Conservation (phyloP, 2,888 invertebrate genomes). For the Andrena camellia region DNA sequence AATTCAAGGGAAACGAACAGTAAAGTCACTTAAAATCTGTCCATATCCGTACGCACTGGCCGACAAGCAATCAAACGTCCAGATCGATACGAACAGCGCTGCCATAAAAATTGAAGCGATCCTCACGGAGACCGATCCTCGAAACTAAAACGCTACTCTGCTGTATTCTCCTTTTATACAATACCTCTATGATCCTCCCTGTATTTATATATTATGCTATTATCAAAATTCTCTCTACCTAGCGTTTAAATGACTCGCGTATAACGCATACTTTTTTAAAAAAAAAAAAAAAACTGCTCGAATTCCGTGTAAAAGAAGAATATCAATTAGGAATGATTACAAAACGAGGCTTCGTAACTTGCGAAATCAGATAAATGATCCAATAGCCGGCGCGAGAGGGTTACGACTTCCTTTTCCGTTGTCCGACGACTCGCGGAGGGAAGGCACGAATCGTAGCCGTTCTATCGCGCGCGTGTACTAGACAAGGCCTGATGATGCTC, state of each 20-base stretch:
- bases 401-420: constrained; percentile 27
- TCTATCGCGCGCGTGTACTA: constrained; percentile 62
- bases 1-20: constrained; percentile 41
- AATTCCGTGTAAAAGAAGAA: constrained; percentile 68
- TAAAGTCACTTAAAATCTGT: constrained; percentile 38
- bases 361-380: constrained; percentile 54
- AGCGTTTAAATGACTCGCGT: constrained; percentile 37
- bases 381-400: constrained; percentile 8
- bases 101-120: constrained; percentile 28
- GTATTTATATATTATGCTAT: constrained; percentile 55
- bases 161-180: background rate
- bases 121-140: background rate
- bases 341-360: constrained; percentile 60
- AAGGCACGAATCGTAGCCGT: constrained; percentile 71
- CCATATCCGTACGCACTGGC: constrained; percentile 23
- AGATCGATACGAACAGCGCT: constrained; percentile 17
- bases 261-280: constrained; percentile 24
- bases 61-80: constrained; percentile 30
- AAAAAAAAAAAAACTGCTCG: constrained; percentile 18
- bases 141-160: constrained; percentile 27
- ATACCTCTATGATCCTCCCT: constrained; percentile 35
- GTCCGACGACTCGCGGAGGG: constrained; percentile 45
- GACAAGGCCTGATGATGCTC: constrained; percentile 53
- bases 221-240: constrained; percentile 73
- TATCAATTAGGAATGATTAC: constrained; percentile 77